A percentile compares a stretch with the other conserved stretches of the same genome.
Conservation (phyloP, 2,113 vertebrate species). For the Theropithecus gelada region DNA sequence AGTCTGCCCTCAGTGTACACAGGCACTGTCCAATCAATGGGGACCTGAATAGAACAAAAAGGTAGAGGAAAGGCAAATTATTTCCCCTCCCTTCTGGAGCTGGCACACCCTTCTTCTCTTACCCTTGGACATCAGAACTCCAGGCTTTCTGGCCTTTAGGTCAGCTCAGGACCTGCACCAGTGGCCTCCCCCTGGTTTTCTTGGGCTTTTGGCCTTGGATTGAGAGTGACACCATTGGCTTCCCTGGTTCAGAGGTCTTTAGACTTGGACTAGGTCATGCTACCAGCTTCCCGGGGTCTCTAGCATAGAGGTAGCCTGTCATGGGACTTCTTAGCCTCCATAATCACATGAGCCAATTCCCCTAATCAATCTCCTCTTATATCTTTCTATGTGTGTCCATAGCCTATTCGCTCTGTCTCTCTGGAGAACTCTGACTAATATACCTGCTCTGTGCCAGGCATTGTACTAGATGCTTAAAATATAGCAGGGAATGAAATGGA, state of each 20-base stretch:
- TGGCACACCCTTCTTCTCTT: background rate
- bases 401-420: background rate
- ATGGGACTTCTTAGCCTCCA: background rate
- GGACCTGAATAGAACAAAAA: background rate
- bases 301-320: background rate
- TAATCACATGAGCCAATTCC: background rate
- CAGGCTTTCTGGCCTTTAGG: background rate
- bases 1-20: background rate
- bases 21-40: background rate
- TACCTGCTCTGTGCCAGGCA: background rate
- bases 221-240: background rate
- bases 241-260: background rate
- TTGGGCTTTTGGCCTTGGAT: background rate
- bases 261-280: background rate
- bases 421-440: background rate
- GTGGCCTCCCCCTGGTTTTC: background rate
- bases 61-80: background rate
- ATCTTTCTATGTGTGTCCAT: background rate
- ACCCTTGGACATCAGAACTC: background rate
- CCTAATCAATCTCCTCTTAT: background rate
- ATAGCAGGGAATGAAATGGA: background rate
- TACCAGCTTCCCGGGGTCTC: background rate
- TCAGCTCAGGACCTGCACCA: background rate
- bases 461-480: background rate
- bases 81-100: background rate